Base-by-base conservation (phyloP, 2,888 invertebrate species). In the Neria commutata region DNA sequence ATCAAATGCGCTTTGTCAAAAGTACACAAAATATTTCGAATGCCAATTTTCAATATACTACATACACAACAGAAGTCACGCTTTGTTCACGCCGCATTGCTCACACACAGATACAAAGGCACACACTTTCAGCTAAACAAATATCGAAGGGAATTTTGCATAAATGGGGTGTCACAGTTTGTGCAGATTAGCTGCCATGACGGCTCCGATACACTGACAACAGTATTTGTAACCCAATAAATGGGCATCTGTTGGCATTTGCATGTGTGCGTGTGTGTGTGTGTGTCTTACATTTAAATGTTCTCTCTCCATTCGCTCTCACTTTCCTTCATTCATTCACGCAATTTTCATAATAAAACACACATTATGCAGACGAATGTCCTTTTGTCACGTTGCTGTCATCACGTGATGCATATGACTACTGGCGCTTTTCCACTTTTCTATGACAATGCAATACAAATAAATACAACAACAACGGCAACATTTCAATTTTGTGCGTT, bases 171-270 rank as follows among this genome's bases (percentile, higher is more conserved):
- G 69, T 23, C 64, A 63, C 64, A 72, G 72, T 72, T 74, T 72
- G 72, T 64, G 53, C 67, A 61, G 73, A 68, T 72, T 66, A 72
- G 66, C 62, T 60, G 64, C 57, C 63, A 67, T 68, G 65, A 62
- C 42, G 47, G 26, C 47, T 47, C 25, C 40, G n/a, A 5, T 24
- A 19, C 6, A 14, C 3, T 45, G 21, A 14, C 33, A n/a, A 34
- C 26, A 14, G 17, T 34, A n/a, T 29, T 33, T 50, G 17, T 29
- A 14, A 50, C 21, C 34, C 29, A n/a, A 16, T n/a, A 33, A 33
- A 52, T n/a, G n/a, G n/a, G n/a, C n/a, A 17, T n/a, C 8, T 10
- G 48, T 14, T 4, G n/a, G 2, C 8, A 16, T 24, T 5, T 48
- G 23, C n/a, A n/a, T 14, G 25, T 47, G 23, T 46, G 21, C 45